Evolutionary conservation across 2,797 vertebrate species (phyloP).

Genomic region (Poeciliopsis paucimaculata): DNA sequence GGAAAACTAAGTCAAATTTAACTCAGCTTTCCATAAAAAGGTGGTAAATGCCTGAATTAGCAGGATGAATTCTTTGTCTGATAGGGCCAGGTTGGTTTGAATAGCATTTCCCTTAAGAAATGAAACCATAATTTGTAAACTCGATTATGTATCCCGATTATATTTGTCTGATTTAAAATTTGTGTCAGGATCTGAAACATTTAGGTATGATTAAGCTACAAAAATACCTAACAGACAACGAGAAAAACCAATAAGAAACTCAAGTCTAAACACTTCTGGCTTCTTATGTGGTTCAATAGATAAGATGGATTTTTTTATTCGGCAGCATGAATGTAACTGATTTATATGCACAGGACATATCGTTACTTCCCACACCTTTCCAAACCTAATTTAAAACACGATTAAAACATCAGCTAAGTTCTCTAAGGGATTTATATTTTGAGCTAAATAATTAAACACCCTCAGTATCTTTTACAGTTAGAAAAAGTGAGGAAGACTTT

Average conservation of each 20-base stretch:
- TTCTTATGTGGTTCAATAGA: not conserved
- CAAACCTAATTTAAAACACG: not conserved
- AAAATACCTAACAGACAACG: not conserved
- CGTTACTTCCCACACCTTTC: not conserved
- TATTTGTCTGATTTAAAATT: not conserved
- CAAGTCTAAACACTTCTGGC: not conserved
- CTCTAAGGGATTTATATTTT: conserved; percentile 21
- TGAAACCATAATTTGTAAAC: not conserved
- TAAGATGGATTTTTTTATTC: not conserved
- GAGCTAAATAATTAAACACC: conserved; percentile 22
- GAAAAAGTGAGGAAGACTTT: conserved; percentile 5
- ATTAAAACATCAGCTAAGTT: not conserved
- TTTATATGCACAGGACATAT: not conserved
- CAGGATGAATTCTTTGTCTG: not conserved
- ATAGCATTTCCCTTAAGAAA: not conserved
- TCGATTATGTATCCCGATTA: not conserved
- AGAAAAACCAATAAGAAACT: not conserved
- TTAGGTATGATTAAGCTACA: not conserved
- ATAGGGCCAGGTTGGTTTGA: not conserved
- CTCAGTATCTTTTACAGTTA: conserved; percentile 17
- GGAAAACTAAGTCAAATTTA: not conserved
- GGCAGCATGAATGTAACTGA: not conserved
- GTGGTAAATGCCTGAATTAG: not conserved
- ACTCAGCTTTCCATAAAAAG: not conserved
- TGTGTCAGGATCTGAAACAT: not conserved